Conservation (phyloP, 2,888 invertebrate genomes). For the Apamea crenata region DNA sequence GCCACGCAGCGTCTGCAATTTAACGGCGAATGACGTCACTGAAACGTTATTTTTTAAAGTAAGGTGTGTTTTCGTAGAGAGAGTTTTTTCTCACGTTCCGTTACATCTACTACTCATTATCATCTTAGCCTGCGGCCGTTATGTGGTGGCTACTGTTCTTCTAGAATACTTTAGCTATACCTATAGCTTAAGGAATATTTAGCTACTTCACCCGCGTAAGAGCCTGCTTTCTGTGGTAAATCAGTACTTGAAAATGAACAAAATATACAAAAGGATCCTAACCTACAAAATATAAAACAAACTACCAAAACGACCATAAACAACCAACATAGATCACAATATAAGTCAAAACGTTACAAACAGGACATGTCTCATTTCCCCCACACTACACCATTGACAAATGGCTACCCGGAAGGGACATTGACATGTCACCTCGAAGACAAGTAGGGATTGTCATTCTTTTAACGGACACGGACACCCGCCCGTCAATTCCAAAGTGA, state of each 20-base stretch:
- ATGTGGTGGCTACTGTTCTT: not conserved
- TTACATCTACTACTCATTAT: not conserved
- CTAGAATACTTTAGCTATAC: not conserved
- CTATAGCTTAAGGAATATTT: not conserved
- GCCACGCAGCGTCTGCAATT: not conserved
- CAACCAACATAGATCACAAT: constrained; percentile 46
- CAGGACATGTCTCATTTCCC: constrained; percentile 73
- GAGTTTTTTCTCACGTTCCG: not conserved
- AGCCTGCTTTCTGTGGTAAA: not conserved
- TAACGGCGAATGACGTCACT: too few relatives aligned
- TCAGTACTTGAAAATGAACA: not conserved
- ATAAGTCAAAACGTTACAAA: constrained; percentile 66
- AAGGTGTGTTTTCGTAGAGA: not conserved
- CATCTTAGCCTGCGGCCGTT: not conserved
- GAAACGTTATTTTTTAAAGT: too few relatives aligned
- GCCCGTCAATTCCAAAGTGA: constrained; percentile 76
- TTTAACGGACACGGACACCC: constrained; percentile 63
- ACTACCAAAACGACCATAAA: constrained; percentile 4
- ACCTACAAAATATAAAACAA: not conserved
- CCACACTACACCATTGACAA: constrained; percentile 77
- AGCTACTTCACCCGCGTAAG: not conserved
- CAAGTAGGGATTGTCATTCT: constrained; percentile 73
- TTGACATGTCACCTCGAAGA: constrained; percentile 65
- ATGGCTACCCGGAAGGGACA: constrained; percentile 77
- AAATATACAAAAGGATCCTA: too few relatives aligned